These are phyloP conservation scores for Chauna torquata DNA, from an alignment of 2,113 vertebrate species.

Conservation along the genomic window DNA sequence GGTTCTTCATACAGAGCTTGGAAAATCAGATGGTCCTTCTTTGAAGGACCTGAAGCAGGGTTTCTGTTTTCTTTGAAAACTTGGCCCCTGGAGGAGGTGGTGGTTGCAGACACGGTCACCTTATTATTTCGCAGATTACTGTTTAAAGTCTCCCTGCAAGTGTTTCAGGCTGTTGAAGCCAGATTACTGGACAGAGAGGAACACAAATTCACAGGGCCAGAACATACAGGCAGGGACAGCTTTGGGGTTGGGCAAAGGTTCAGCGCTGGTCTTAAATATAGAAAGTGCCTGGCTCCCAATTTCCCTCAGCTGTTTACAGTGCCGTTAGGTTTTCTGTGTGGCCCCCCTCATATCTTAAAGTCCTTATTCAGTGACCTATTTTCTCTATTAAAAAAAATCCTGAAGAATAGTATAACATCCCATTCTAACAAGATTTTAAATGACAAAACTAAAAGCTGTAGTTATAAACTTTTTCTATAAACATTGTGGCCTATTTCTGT, in stretches of 20 bases:
- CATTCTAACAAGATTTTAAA: neutral
- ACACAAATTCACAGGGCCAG: neutral
- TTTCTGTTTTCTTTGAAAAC: neutral
- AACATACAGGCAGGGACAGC: neutral
- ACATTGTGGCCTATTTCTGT: neutral
- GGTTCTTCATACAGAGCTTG: neutral
- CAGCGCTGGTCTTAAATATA: neutral
- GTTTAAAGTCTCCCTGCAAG: neutral
- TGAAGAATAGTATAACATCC: neutral
- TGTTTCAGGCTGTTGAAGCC: neutral
- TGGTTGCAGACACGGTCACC: neutral
- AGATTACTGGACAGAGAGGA: neutral
- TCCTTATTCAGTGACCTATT: neutral
- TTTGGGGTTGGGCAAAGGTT: neutral
- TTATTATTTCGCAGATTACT: neutral
- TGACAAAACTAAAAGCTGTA: neutral
- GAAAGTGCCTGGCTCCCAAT: rapidly evolving
- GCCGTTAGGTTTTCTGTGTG: neutral
- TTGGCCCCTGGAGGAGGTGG: neutral
- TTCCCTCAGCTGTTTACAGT: neutral
- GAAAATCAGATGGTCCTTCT: neutral
- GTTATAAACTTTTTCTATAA: neutral
- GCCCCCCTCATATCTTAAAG: neutral
- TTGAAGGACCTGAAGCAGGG: neutral
- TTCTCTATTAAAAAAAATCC: neutral